phyloP scores from a whole-genome alignment of 2,888 invertebrate species.

The Himalopsyche anomala region DNA sequence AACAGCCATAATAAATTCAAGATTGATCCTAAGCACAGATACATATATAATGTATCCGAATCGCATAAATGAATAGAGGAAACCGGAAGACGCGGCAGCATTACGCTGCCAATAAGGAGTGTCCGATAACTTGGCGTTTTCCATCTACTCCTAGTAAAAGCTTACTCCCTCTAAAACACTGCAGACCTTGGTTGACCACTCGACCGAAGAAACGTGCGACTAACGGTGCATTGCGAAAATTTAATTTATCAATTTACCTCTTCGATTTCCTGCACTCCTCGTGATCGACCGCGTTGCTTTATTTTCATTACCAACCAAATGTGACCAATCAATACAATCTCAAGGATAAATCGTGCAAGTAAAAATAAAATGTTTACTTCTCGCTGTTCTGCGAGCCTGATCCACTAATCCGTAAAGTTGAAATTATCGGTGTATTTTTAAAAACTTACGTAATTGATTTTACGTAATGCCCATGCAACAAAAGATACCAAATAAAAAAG shows the following conservation, averaged over 20 bases:
- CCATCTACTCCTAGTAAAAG: background rate
- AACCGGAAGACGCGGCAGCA: background rate
- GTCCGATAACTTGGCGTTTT: background rate
- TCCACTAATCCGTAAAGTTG: background rate
- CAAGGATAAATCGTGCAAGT: slow-evolving; percentile 13
- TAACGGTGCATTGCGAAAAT: slow-evolving; percentile 9
- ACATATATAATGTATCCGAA: background rate
- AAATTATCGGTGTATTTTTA: background rate
- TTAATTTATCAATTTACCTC: background rate
- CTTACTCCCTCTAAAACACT: background rate
- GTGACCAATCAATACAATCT: background rate
- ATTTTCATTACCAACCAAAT: background rate
- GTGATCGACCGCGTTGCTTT: background rate
- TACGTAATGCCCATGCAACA: background rate
- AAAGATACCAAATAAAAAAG: background rate
- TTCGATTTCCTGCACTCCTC: background rate
- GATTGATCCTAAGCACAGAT: too few relatives aligned
- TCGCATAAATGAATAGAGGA: background rate
- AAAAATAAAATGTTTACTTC: background rate
- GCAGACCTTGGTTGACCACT: background rate
- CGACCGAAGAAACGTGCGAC: background rate
- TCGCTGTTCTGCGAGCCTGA: background rate
- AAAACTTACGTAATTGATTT: background rate
- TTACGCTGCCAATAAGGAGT: background rate
- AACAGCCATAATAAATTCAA: too few relatives aligned